Evolutionary conservation across 2,797 vertebrate genomes (phyloP), one percentile per base, ranked within the genome.

Genomic region (Gymnodraco acuticeps): DNA sequence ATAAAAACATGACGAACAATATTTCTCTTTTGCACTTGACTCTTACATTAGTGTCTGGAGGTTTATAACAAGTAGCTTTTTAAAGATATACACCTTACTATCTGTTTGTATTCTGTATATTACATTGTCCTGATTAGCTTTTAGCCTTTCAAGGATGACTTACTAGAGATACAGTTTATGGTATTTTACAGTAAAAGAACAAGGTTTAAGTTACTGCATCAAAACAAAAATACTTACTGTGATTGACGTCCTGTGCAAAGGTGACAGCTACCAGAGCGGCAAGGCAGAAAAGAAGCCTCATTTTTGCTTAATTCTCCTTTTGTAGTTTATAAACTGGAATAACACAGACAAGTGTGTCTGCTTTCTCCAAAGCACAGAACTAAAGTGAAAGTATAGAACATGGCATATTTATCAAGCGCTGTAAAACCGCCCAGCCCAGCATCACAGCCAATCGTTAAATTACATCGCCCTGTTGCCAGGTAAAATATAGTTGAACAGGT

Each of bases 201-300:
- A 0, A 6, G 1, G 27, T 45, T 59, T 1, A 6, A 11, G 9
- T 27, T 43, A 46, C 0, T 33, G 10, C 2, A 47, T 46, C 0
- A 10, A 17, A 38, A 56, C 3, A n/a, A 9, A n/a, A n/a, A 0
- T 70, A 93, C 92, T 92, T 74, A 94, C 93, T 52, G 1, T 11
- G 0, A 42, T 70, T 86, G 17, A 79, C 2, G 0, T 80, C 64
- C 5, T 78, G 79, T 0, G 47, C 1, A 17, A 9, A 75, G 51
- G 5, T 74, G 0, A 81, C 0, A 2, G 67, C 68, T 0, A 13
- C n/a, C 0, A 90, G 17, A 4, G 64, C 1, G 0, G 31, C 38
- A 0, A 73, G 0, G 2, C 2, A 51, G 0, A 82, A 0, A 0
- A 31, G 0, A 0, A 1, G 0, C 17, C 72, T 92, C 91, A 93